Base-by-base conservation (phyloP, 2,888 invertebrate genomes). In the Desoria tigrina region DNA sequence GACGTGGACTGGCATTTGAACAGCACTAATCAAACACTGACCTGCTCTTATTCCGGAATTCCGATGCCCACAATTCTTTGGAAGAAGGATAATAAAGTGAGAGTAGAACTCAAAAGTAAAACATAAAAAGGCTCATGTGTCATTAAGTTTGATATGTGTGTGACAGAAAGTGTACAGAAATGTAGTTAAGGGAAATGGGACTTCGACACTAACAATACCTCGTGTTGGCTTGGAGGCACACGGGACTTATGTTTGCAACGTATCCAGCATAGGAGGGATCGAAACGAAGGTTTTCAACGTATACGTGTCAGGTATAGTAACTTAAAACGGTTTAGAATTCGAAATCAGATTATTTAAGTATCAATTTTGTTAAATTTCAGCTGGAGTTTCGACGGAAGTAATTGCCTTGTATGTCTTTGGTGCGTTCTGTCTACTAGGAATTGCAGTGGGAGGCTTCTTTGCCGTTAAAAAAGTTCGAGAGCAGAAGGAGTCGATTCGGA, bases 1-100 rank as follows among this genome's bases (percentile, higher is more conserved):
- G 66, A 63, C 24, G 16, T 66, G 23, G 32, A 65, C 16, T 71
- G 69, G 66, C 58, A 57, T 16, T 37, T 75, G 14, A 75, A 75
- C 61, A 66, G 65, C 21, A 75, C 75, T 0, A 60, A 65, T 1
- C 42, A 61, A 39, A 37, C 42, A 3, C 58, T 75, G 16, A 45
- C 4, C 16, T 45, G 45, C 16, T 6, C 6, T 11, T 45, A 9
- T n/a, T 6, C 2, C 42, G 42, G 42, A 57, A 23, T 6, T 14
- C 57, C 57, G 3, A 39, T 4, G 16, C 42, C 42, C 16, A 21
- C 4, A 4, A 24, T 57, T 2, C 11, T 9, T 23, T 57, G 55
- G 55, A 55, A 27, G 42, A 70, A 68, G 68, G 58, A 66, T 49
- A 69, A 68, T 24, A 54, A 61, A 42, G 72, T 71, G 18, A 65